phyloP scores from a whole-genome alignment of 2,113 vertebrate species.

The Silurus meridionalis region DNA sequence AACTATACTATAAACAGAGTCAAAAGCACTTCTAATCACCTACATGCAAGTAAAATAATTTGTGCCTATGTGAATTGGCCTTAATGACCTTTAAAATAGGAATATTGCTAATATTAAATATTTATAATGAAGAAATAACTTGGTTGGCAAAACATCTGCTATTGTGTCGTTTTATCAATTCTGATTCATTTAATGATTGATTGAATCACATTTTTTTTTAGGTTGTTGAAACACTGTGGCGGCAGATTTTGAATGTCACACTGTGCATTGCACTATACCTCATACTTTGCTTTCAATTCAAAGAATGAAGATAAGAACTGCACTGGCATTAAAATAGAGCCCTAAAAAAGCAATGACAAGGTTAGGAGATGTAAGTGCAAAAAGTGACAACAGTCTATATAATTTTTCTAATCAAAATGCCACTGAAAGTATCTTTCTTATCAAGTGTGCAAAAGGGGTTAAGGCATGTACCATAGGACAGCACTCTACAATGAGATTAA shows the following conservation, averaged over 20 bases:
- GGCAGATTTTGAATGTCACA: neutral
- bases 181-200: neutral
- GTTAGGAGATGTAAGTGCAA: neutral
- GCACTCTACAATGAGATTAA: slow-evolving; percentile 21
- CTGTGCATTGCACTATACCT: neutral
- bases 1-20: neutral
- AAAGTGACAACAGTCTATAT: neutral
- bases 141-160: neutral
- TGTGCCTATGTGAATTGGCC: neutral
- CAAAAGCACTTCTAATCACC: neutral
- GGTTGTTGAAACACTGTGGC: neutral
- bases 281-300: neutral
- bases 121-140: neutral
- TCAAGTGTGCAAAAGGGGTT: neutral
- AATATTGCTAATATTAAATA: too few species aligned
- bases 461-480: neutral
- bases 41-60: neutral
- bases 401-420: neutral
- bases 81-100: too few species aligned
- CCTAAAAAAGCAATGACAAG: neutral
- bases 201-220: neutral
- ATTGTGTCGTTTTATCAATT: neutral
- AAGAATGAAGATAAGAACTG: neutral
- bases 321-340: neutral
- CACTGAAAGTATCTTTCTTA: neutral